These are phyloP conservation scores for Leptinotarsa peninsularis DNA, from an alignment of 2,888 invertebrate species.

Conservation along the genomic window DNA sequence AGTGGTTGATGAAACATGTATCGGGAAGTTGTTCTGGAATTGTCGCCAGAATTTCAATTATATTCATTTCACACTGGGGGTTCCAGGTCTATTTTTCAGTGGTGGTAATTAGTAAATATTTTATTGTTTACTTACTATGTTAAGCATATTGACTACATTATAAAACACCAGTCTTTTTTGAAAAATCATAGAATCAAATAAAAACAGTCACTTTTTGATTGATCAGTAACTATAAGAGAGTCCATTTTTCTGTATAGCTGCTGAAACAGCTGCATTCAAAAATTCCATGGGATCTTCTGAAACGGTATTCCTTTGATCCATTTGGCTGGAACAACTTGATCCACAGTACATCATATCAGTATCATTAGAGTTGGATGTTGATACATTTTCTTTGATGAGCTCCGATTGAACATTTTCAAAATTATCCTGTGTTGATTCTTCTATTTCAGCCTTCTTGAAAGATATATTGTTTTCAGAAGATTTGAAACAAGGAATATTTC, in stretches of 20 bases:
- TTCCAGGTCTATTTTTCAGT: too few relatives aligned
- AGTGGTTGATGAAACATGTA: too few relatives aligned
- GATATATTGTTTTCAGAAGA: conserved; percentile 28
- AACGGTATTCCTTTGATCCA: conserved; percentile 41
- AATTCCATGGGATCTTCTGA: conserved; percentile 68
- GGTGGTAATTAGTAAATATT: not conserved
- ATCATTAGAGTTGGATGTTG: conserved; percentile 24
- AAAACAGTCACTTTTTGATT: not conserved
- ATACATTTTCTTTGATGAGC: conserved; percentile 48
- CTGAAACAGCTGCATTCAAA: conserved; percentile 79
- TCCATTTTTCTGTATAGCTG: conserved; percentile 80
- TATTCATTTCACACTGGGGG: too few relatives aligned
- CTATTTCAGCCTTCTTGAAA: conserved; percentile 40
- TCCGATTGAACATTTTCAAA: conserved; percentile 56
- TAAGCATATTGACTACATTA: not conserved
- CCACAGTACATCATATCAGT: conserved; percentile 42
- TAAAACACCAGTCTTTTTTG: conserved; percentile 4
- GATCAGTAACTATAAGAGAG: conserved; percentile 65
- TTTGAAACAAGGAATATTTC: conserved; percentile 17
- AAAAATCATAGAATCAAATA: not conserved
- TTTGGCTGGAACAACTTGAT: conserved; percentile 37
- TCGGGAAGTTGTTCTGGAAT: too few relatives aligned
- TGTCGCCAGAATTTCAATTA: too few relatives aligned
- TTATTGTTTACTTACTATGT: not conserved
- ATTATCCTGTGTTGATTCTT: conserved; percentile 55